Evolutionary conservation across 2,888 invertebrate genomes (phyloP).

Genomic region (Macrostomum cliftonense): DNA sequence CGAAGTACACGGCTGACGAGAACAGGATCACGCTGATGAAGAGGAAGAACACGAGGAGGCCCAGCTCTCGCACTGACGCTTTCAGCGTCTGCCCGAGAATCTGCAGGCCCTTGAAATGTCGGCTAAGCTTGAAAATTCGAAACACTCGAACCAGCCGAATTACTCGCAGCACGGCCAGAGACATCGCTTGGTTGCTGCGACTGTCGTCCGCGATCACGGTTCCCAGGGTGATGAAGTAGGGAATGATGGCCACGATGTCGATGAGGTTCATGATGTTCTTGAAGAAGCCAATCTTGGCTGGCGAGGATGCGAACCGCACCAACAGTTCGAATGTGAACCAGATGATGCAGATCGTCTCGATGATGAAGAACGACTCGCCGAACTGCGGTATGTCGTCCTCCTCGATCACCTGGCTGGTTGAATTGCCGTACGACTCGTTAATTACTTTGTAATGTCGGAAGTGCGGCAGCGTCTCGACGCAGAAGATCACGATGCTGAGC

Average conservation of each 20-base stretch:
- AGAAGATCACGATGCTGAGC: conserved; percentile 95
- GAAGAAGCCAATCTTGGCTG: conserved; percentile 94
- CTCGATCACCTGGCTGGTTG: background rate
- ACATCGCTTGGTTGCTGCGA: conserved; percentile 49
- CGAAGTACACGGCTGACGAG: conserved; percentile 83
- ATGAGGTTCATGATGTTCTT: conserved; percentile 99
- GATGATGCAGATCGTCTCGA: conserved; percentile 94
- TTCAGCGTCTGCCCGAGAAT: conserved; percentile 92
- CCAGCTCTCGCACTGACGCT: conserved; percentile 97
- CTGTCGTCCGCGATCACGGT: too few species aligned
- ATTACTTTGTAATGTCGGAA: too few species aligned
- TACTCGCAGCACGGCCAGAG: conserved; percentile 80
- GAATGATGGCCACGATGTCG: conserved; percentile 96
- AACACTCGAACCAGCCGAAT: conserved; percentile 96
- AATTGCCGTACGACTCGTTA: too few species aligned
- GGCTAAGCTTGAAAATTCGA: conserved; percentile 96
- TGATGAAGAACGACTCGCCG: conserved; percentile 66
- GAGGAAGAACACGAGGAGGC: conserved; percentile 97
- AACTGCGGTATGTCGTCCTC: too few species aligned
- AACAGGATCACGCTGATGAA: conserved; percentile 91
- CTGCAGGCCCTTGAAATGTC: conserved; percentile 97
- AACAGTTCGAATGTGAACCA: conserved; percentile 90
- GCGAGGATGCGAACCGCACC: conserved; percentile 93
- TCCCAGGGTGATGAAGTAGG: conserved; percentile 95
- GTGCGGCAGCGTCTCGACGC: conserved; percentile 92